These are phyloP conservation scores for Anolis apletophallus DNA, from an alignment of 2,797 vertebrate species.

Conservation along the genomic window DNA sequence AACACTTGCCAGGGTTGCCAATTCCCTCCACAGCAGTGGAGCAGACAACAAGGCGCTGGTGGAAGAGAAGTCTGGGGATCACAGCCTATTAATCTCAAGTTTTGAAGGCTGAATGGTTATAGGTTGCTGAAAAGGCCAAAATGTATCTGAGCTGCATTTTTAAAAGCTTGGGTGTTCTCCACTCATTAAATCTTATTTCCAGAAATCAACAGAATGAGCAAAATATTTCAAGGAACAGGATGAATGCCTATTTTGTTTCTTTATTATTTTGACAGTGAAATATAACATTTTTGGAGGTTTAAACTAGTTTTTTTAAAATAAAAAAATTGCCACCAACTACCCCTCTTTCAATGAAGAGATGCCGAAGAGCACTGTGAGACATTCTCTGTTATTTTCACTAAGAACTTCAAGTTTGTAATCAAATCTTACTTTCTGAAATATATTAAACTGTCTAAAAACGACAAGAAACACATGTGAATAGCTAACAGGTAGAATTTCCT, in stretches of 20 bases:
- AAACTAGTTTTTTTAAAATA: background rate
- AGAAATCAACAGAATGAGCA: background rate
- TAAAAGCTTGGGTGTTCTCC: background rate
- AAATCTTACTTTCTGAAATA: background rate
- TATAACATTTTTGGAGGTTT: background rate
- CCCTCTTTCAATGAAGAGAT: background rate
- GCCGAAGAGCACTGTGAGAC: background rate
- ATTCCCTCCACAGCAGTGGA: background rate
- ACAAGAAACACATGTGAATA: background rate
- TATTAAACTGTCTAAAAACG: background rate
- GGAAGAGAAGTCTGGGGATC: background rate
- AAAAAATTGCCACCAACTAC: background rate
- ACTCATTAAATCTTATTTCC: slow-evolving; percentile 23
- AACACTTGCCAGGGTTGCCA: background rate
- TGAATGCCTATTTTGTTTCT: background rate
- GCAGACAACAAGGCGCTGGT: slow-evolving; percentile 19
- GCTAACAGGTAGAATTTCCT: background rate
- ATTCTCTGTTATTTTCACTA: background rate
- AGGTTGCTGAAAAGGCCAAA: slow-evolving; percentile 18
- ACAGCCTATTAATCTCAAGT: slow-evolving; percentile 18
- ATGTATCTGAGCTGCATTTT: slow-evolving; percentile 10
- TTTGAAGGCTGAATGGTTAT: slow-evolving; percentile 22
- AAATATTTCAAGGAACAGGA: slow-evolving; percentile 4
- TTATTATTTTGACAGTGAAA: background rate
- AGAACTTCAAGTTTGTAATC: background rate